Base-by-base conservation (phyloP, 1,140 invertebrate genomes). In the Ganaspis sp. region DNA sequence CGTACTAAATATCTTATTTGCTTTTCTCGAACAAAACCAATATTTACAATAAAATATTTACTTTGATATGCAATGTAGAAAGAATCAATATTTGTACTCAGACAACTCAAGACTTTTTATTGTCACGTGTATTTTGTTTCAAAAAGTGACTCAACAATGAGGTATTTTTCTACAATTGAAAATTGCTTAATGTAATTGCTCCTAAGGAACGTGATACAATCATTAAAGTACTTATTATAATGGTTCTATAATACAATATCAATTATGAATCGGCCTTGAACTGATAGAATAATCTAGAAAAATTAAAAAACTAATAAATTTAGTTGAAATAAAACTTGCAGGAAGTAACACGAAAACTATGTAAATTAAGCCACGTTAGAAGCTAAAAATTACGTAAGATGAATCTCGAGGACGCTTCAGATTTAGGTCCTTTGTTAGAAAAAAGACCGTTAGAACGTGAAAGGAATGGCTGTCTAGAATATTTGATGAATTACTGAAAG, bases 381-480 rank as follows among this genome's bases (percentile, higher is more conserved):
- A 34, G 29, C 12, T 64, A 29, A 29, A 34, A 64, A 26, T 64
- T 64, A 64, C 58, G 58, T 64, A 64, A 64, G 23, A 23, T 64
- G 26, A 64, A 64, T 29, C 23, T 64, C 23, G 12, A 15, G 26
- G 11, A 34, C 58, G 26, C 23, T 29, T 29, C 11, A 15, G 4
- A 34, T 9, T 26, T 6, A 64, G 23, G 8, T n/a, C 6, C 58
- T 64, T 64, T 64, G 58, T 64, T 64, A 5, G n/a, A 64, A 64
- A 58, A 29, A 29, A 58, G 29, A 29, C 58, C 58, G 58, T 64
- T 64, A 64, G 15, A 64, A 5, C 4, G 23, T n/a, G 26, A 64
- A 29, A 64, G 58, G 23, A 64, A 64, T 64, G 58, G 58, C 58
- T 64, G 58, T 6, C 58, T n/a, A n/a, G 21, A 3, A 29, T 29